Percentiles rank a stretch among this genome's conserved stretches.
These are phyloP conservation scores for Thecophora atra DNA, from an alignment of 2,888 invertebrate genomes.

Conservation along the genomic window DNA sequence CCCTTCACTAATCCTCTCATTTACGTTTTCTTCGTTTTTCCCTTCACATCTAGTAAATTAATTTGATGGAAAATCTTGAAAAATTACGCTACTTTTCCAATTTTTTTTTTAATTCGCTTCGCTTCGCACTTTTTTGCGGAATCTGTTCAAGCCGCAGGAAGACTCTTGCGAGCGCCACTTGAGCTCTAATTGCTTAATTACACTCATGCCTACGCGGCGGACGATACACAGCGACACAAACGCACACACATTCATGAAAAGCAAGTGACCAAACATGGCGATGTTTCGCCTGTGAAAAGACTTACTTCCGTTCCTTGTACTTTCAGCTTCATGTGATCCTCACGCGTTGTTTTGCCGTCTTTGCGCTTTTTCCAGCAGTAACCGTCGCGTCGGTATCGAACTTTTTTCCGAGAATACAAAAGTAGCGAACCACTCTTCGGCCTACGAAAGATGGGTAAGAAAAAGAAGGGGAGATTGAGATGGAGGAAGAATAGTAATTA, in stretches of 20 bases:
- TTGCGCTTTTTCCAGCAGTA: constrained; percentile 99
- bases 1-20: too few species aligned
- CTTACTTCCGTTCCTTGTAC: constrained; percentile 94
- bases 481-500: not conserved
- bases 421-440: constrained; percentile 97
- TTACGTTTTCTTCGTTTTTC: constrained; percentile 36
- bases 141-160: not conserved
- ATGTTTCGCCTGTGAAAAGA: constrained; percentile 30
- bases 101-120: not conserved
- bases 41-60: constrained; percentile 43
- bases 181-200: constrained; percentile 42
- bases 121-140: constrained; percentile 19
- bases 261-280: not conserved
- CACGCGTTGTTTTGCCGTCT: constrained; percentile 96
- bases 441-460: constrained; percentile 67
- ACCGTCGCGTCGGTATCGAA: constrained; percentile 93
- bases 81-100: constrained; percentile 51
- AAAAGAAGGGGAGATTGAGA: not conserved
- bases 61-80: constrained; percentile 52
- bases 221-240: not conserved
- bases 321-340: constrained; percentile 99
- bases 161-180: not conserved
- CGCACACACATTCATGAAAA: not conserved
- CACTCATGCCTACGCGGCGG: constrained; percentile 20
- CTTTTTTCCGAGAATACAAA: constrained; percentile 94